phyloP scores from a whole-genome alignment of 2,888 invertebrate species.

The Cephus rjabovi region DNA sequence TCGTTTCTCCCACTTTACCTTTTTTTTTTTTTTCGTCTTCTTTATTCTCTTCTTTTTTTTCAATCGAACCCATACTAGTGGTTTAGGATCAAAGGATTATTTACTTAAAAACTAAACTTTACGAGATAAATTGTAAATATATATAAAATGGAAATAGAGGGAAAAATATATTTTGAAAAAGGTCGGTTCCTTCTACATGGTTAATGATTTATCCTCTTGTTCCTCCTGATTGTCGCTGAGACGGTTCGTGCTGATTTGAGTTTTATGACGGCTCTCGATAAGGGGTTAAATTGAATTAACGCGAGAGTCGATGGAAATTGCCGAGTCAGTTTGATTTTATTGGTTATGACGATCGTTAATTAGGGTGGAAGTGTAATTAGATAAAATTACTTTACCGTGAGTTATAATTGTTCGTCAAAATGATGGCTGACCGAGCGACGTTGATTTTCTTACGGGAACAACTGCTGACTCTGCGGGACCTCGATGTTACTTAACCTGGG shows the following conservation, averaged over 20 bases:
- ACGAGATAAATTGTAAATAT: constrained; percentile 23
- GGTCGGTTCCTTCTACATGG: neutral
- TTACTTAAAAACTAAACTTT: constrained; percentile 5
- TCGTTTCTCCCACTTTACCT: neutral
- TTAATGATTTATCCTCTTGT: neutral
- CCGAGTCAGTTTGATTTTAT: neutral
- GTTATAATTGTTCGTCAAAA: neutral
- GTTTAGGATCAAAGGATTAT: neutral
- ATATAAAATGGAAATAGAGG: constrained; percentile 17
- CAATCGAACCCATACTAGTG: neutral
- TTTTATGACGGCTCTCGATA: neutral
- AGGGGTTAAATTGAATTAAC: no score
- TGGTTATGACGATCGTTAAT: neutral
- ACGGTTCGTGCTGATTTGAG: neutral
- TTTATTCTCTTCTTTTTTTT: neutral
- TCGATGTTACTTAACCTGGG: neutral
- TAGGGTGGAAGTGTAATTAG: neutral
- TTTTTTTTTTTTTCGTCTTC: neutral
- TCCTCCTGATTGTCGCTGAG: no score
- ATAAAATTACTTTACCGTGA: neutral
- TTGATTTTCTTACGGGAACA: neutral
- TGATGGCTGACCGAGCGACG: neutral
- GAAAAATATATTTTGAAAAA: constrained; percentile 11
- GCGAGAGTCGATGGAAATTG: no score
- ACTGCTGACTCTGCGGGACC: neutral